Conservation (phyloP, 2,797 vertebrate genomes). For the Pristis pectinata region DNA sequence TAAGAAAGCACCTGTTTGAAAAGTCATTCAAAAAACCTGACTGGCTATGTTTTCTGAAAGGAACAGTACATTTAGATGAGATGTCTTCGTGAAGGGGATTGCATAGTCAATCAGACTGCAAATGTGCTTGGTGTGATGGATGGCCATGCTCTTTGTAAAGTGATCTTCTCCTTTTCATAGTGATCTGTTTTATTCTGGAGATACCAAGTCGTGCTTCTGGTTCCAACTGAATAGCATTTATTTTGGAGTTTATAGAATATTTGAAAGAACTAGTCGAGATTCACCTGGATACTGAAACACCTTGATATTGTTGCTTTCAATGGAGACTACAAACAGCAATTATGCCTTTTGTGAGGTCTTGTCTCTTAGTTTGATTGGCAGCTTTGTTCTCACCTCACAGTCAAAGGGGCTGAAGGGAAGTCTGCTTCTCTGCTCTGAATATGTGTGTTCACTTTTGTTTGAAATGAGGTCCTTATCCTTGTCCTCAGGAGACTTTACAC, state of each 20-base stretch:
- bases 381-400: constrained; percentile 45
- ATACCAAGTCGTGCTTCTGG: background rate
- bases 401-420: constrained; percentile 46
- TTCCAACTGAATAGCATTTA: constrained; percentile 35
- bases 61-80: background rate
- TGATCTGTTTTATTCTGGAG: background rate
- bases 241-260: constrained; percentile 28
- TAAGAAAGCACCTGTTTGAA: constrained; percentile 19
- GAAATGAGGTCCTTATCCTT: constrained; percentile 55
- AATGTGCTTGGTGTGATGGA: constrained; percentile 44
- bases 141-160: constrained; percentile 35
- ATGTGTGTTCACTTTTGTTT: constrained; percentile 46
- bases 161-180: constrained; percentile 41
- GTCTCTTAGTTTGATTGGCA: constrained; percentile 52
- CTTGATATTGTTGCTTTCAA: constrained; percentile 51
- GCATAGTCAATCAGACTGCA: constrained; percentile 46
- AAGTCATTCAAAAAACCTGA: background rate
- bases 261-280: constrained; percentile 4
- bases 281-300: constrained; percentile 6
- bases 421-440: constrained; percentile 49
- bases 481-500: constrained; percentile 43
- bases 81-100: constrained; percentile 46
- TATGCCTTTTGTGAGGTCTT: constrained; percentile 50
- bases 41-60: background rate
- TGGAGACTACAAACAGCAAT: constrained; percentile 67